These are phyloP conservation scores for Geophilus truncorum DNA, from an alignment of 2,888 invertebrate genomes.

Conservation along the genomic window DNA sequence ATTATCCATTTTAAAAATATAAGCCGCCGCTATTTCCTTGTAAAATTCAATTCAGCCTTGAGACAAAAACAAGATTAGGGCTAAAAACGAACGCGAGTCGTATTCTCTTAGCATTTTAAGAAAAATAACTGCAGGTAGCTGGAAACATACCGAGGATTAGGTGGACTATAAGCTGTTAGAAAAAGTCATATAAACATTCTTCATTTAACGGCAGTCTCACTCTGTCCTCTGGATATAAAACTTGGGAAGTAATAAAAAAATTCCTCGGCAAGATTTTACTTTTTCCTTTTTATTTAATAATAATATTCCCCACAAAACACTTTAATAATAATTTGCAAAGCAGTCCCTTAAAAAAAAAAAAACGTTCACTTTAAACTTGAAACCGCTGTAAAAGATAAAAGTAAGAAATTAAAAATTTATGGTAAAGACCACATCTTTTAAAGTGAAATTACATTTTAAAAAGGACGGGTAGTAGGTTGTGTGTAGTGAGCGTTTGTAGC, in stretches of 20 bases:
- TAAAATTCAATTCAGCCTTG: no score
- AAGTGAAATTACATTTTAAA: constrained; percentile 15
- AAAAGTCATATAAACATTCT: constrained; percentile 11
- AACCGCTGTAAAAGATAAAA: not conserved
- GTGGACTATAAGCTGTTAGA: not conserved
- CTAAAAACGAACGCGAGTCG: not conserved
- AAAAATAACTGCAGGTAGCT: not conserved
- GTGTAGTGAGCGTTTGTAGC: not conserved
- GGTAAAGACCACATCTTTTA: constrained; percentile 24
- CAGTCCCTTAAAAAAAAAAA: not conserved
- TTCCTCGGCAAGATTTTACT: not conserved
- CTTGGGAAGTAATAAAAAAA: not conserved
- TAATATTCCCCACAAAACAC: not conserved
- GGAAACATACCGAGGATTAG: not conserved
- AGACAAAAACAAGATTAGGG: no score
- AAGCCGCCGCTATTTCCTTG: no score
- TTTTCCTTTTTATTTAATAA: constrained; percentile 3
- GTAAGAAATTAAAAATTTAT: constrained; percentile 10
- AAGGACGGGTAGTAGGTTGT: no score
- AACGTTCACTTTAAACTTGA: not conserved
- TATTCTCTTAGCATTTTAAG: not conserved
- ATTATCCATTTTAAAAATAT: no score
- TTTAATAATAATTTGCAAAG: not conserved
- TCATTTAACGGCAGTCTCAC: constrained; percentile 8
- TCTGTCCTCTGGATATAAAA: not conserved